Base-by-base conservation (phyloP, 1,140 invertebrate genomes). In the Anastrepha ludens region DNA sequence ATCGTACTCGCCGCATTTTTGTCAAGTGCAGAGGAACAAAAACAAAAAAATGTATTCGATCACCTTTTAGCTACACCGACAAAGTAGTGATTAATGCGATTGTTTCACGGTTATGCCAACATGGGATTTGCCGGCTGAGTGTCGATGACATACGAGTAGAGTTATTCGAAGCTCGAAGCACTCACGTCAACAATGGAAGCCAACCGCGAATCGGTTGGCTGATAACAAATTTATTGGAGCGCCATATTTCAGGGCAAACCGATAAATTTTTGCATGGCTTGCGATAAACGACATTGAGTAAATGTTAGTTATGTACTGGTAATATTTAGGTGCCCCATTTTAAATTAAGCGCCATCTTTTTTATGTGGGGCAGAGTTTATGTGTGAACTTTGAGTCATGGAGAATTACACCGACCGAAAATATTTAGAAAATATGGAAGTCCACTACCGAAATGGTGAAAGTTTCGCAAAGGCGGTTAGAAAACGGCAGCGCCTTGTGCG, bases 61-160 rank as follows among this genome's bases (percentile, higher is more conserved):
- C 60, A 4, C 60, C 29, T 29, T 29, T 29, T 29, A 29, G 29
- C 29, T 29, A 13, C 13, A 4, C n/a, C 50, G 29, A 2, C 13
- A 55, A 81, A 55, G 17, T 78, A 50, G 17, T 74, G 67, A 78
- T 78, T 78, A 78, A 78, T 78, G 6, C 15, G 41, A 74, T 74
- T 74, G 67, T 41, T 74, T 47, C 44, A 74, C 74, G 44, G 47
- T 81, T 81, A 81, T 58, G n/a, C 2, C 44, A 17, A 50, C 47
- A 20, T 6, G 47, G 41, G 50, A 55, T 81, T 81, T 81, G n/a
- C n/a, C 55, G 41, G 7, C 74, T 58, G 20, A 81, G 47, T 81
- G 3, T 20, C 7, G 74, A 81, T 81, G 44, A 81, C 74, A 81
- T 47, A 81, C n/a, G 20, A 50, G n/a, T n/a, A 17, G 74, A 44